These are phyloP conservation scores for Microcebus murinus DNA, from an alignment of 2,113 vertebrate genomes.

Conservation along the genomic window DNA sequence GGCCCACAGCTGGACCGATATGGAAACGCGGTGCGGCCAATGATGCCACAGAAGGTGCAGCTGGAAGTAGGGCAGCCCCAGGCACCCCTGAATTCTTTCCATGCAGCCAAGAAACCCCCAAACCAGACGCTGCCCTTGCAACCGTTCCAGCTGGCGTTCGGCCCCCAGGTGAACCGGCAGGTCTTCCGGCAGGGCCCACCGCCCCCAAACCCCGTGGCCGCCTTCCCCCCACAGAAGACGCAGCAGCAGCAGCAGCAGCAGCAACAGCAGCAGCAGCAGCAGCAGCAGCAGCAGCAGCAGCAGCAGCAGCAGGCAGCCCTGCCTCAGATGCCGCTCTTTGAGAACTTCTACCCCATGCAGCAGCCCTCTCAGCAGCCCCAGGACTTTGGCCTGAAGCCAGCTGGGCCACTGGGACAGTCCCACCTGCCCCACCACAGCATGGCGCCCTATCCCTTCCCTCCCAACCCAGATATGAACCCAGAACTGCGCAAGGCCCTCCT, in stretches of 20 bases:
- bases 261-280: slow-evolving; percentile 84
- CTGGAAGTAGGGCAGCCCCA: slow-evolving; percentile 87
- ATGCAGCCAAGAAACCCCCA: slow-evolving; percentile 89
- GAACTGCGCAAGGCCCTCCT: slow-evolving; percentile 87
- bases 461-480: slow-evolving; percentile 85
- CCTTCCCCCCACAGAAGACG: slow-evolving; percentile 71
- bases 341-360: slow-evolving; percentile 90
- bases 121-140: slow-evolving; percentile 92
- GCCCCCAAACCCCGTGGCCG: slow-evolving; percentile 81
- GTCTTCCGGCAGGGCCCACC: slow-evolving; percentile 90
- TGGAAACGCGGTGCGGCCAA: slow-evolving; percentile 88
- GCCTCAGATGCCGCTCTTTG: slow-evolving; percentile 89
- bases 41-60: slow-evolving; percentile 87
- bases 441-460: slow-evolving; percentile 86
- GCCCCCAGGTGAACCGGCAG: slow-evolving; percentile 94
- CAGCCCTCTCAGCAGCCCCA: slow-evolving; percentile 85
- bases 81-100: slow-evolving; percentile 87
- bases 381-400: slow-evolving; percentile 82
- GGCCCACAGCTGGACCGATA: slow-evolving; percentile 88
- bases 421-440: slow-evolving; percentile 89
- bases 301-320: slow-evolving; percentile 86
- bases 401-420: slow-evolving; percentile 82
- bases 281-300: slow-evolving; percentile 80
- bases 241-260: slow-evolving; percentile 87
- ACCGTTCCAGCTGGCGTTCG: slow-evolving; percentile 97